These are phyloP conservation scores for Sylvietta virens DNA, from an alignment of 2,113 vertebrate species.

Conservation along the genomic window DNA sequence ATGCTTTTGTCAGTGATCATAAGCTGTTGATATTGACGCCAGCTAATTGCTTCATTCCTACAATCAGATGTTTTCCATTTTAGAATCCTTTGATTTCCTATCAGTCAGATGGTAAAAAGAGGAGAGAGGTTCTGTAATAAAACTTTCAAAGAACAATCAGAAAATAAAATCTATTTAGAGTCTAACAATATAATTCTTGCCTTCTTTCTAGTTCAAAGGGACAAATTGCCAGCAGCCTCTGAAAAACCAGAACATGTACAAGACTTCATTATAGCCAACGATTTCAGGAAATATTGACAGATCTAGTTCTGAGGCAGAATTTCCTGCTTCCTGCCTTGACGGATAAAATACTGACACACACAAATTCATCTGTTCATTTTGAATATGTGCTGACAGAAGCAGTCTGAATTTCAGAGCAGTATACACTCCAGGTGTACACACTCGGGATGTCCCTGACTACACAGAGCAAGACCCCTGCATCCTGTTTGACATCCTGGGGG, in stretches of 20 bases:
- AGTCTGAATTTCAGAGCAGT: constrained; percentile 17
- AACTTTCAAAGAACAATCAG: not conserved
- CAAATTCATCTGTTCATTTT: constrained; percentile 31
- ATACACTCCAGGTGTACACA: constrained; percentile 4
- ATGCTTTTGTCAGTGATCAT: not conserved
- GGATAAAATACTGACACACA: constrained; percentile 50
- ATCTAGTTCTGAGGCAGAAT: constrained; percentile 57
- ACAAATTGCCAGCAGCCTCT: not conserved
- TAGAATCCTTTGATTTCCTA: constrained; percentile 13
- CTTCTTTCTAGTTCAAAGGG: constrained; percentile 19
- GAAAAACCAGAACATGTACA: not conserved
- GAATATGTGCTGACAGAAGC: constrained; percentile 57
- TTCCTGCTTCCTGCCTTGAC: constrained; percentile 63
- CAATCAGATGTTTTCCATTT: not conserved
- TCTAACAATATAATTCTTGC: not conserved
- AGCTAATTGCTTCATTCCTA: not conserved
- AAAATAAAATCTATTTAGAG: not conserved
- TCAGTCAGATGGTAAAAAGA: not conserved
- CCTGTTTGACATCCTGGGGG: not conserved
- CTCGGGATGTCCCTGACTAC: not conserved
- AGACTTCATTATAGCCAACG: not conserved
- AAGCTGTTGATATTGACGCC: not conserved
- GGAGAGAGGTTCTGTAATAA: not conserved
- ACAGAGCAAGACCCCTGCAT: constrained; percentile 15
- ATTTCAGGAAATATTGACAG: constrained; percentile 62